Percentiles rank a stretch among this genome's conserved stretches.
Evolutionary conservation across 2,888 invertebrate species (phyloP).

Genomic region (Lithosia quadra): DNA sequence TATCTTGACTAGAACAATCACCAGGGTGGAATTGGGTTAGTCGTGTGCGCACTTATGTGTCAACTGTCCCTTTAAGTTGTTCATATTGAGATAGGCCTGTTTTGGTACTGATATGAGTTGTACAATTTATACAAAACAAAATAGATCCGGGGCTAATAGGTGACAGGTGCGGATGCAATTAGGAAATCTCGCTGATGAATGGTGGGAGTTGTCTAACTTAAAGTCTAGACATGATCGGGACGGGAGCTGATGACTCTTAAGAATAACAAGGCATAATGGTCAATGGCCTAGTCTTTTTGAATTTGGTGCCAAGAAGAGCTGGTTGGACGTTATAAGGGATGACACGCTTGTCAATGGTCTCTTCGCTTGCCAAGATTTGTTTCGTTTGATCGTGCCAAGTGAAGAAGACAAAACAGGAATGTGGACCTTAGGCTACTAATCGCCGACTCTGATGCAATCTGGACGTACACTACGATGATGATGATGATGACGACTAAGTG

Average conservation of each 20-base stretch:
- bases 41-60: conserved; percentile 15
- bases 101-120: background rate
- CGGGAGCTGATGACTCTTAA: background rate
- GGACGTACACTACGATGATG: too few species aligned
- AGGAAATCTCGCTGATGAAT: background rate
- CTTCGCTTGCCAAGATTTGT: too few species aligned
- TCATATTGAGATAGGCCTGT: background rate
- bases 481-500: too few species aligned
- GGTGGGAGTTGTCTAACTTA: background rate
- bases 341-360: too few species aligned
- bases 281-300: too few species aligned
- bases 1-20: conserved; percentile 35
- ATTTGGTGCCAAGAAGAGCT: too few species aligned
- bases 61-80: conserved; percentile 9
- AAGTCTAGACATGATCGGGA: background rate
- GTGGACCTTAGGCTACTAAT: too few species aligned
- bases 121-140: too few species aligned
- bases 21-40: conserved; percentile 40
- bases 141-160: background rate
- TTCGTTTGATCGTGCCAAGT: too few species aligned
- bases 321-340: too few species aligned
- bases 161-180: background rate
- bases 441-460: too few species aligned
- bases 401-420: too few species aligned
- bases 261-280: background rate